phyloP scores from a whole-genome alignment of 2,797 vertebrate species.

The Danio jaintianensis region DNA sequence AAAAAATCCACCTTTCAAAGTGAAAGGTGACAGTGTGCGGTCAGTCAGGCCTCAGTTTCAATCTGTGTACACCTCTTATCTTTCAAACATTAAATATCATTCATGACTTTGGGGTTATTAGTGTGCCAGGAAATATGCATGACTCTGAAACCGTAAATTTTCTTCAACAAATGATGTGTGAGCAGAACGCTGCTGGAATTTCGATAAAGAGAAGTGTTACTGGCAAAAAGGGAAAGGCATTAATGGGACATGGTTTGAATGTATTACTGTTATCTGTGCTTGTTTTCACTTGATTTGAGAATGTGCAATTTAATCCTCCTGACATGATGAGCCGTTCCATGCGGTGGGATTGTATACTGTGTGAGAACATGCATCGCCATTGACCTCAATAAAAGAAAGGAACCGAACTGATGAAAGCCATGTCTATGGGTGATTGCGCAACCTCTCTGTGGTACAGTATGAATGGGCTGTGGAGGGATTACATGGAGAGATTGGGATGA shows the following conservation, averaged over 20 bases:
- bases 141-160: conserved; percentile 15
- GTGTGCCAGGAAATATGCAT: conserved; percentile 25
- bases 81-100: conserved; percentile 45
- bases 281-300: conserved; percentile 36
- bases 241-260: conserved; percentile 25
- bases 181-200: conserved; percentile 17
- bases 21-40: conserved; percentile 9
- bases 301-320: conserved; percentile 32
- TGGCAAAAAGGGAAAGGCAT: not conserved
- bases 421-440: conserved; percentile 42
- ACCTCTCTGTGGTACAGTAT: conserved; percentile 30
- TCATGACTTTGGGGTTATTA: conserved; percentile 48
- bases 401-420: conserved; percentile 33
- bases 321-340: not conserved
- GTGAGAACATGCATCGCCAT: conserved; percentile 42
- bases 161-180: conserved; percentile 45
- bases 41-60: conserved; percentile 36
- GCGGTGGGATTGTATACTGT: conserved; percentile 38
- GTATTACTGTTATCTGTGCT: conserved; percentile 48
- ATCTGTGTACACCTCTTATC: conserved; percentile 44
- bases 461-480: conserved; percentile 45
- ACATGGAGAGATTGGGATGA: conserved; percentile 42
- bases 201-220: conserved; percentile 26
- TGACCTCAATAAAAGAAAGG: conserved; percentile 56
- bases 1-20: conserved; percentile 30